A percentile compares a stretch with the other conserved stretches of the same genome.
These are phyloP conservation scores for Sparus aurata DNA, from an alignment of 2,797 vertebrate genomes.

Conservation along the genomic window DNA sequence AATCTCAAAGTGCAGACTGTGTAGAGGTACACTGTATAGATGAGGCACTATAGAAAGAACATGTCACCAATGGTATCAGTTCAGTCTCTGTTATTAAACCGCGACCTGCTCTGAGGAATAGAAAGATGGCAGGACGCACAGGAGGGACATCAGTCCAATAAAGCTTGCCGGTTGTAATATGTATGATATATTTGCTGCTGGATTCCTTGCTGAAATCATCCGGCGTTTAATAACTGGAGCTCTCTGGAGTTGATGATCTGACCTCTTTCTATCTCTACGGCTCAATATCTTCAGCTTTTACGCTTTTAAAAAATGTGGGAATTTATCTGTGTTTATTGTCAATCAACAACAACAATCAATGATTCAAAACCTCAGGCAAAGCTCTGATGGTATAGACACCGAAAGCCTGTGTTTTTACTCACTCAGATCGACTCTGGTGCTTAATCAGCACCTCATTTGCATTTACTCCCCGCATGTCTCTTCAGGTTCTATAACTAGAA, in stretches of 20 bases:
- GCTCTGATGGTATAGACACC: too few relatives aligned
- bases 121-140: conserved; percentile 21
- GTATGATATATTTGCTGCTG: conserved; percentile 43
- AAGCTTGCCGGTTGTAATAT: conserved; percentile 57
- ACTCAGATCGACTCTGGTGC: neutral
- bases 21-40: conserved; percentile 10
- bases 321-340: neutral
- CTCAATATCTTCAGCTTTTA: neutral
- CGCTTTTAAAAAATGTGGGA: neutral
- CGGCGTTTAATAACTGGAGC: conserved; percentile 14
- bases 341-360: neutral
- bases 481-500: conserved; percentile 6
- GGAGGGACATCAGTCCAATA: conserved; percentile 57
- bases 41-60: neutral
- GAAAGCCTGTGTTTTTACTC: neutral
- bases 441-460: conserved; percentile 36
- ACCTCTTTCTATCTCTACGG: neutral
- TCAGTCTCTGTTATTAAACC: conserved; percentile 60
- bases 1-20: conserved; percentile 25
- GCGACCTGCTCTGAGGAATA: conserved; percentile 33
- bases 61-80: neutral
- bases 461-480: conserved; percentile 11
- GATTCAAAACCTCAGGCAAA: neutral
- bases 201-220: conserved; percentile 6
- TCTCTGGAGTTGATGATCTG: neutral